Base-by-base conservation (phyloP, 2,797 vertebrate species). In the Allobates femoralis region DNA sequence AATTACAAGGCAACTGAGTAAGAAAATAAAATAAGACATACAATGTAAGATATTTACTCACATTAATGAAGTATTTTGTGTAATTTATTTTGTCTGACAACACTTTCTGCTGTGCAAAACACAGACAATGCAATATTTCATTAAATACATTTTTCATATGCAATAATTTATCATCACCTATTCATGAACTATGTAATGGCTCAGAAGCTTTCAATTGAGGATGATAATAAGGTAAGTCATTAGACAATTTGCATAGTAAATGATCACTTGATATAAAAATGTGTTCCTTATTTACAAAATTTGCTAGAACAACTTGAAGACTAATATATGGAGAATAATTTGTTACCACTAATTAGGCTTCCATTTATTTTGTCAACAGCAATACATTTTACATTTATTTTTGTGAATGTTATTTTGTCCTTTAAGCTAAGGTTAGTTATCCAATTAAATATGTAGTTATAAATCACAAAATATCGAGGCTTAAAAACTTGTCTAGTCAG, bases 371-470 rank as follows among this genome's bases (percentile, higher is more conserved):
- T 53, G 37, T 77, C 34, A 32, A 78, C 75, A 67, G 50, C 30
- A 32, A 79, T 85, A 69, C n/a, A 78, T 67, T 50, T 77, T n/a
- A 41, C 14, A 53, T 41, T 85, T 79, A 69, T 77, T 67, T 84
- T 69, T 78, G 55, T 85, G 50, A 41, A 19, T 53, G 32, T 51
- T 79, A 32, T 85, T 46, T 67, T 69, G 30, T 67, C 30, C 75
- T 85, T 46, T 37, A 26, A 32, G 60, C 46, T 66, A 4, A 55
- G 41, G 50, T 46, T 46, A 41, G 1, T 79, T 79, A 58, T n/a
- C 41, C 34, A 79, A 10, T 56, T 79, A 34, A 37, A 32, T 32
- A 32, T 32, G 19, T 16, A 4, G 15, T 32, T 34, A 67, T 34
- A 67, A 67, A 67, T 67, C 64, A 67, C 5, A 32, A 30, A 32